Evolutionary conservation across 2,888 invertebrate genomes (phyloP).

Genomic region (Eulithis testata): DNA sequence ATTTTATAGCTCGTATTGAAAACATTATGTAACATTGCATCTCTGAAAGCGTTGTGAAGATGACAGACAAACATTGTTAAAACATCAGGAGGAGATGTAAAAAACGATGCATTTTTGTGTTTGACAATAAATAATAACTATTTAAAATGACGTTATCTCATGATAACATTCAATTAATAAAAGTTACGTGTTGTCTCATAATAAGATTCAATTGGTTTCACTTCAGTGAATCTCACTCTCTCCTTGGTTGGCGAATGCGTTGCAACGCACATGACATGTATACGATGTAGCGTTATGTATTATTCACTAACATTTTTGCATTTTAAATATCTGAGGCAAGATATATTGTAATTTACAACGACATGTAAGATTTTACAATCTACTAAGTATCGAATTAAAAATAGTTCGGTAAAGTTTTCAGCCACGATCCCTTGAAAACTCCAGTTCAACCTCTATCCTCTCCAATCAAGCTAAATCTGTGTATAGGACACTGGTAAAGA

Average conservation of each 20-base stretch:
- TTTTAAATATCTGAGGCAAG: constrained; percentile 44
- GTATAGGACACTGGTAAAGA: background rate
- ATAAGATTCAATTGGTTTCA: constrained; percentile 55
- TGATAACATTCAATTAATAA: constrained; percentile 40
- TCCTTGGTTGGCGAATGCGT: constrained; percentile 50
- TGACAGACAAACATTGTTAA: background rate
- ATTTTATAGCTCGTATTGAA: constrained; percentile 65
- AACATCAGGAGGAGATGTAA: background rate
- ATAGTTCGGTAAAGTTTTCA: background rate
- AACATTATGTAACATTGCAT: constrained; percentile 46
- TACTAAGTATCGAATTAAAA: background rate
- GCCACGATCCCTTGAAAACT: too few relatives aligned
- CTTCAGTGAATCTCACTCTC: constrained; percentile 67
- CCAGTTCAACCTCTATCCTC: constrained; percentile 10
- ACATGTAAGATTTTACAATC: constrained; percentile 23
- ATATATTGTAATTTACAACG: constrained; percentile 27
- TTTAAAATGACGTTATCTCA: constrained; percentile 9
- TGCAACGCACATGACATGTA: constrained; percentile 45
- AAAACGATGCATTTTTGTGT: background rate
- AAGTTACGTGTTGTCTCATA: constrained; percentile 15
- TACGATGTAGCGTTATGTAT: constrained; percentile 48
- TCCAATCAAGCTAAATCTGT: constrained; percentile 11
- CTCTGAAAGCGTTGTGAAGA: constrained; percentile 16
- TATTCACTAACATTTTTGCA: constrained; percentile 56
- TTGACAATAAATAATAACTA: constrained; percentile 5